Conservation (phyloP, 2,888 invertebrate species). For the Globia sparganii region DNA sequence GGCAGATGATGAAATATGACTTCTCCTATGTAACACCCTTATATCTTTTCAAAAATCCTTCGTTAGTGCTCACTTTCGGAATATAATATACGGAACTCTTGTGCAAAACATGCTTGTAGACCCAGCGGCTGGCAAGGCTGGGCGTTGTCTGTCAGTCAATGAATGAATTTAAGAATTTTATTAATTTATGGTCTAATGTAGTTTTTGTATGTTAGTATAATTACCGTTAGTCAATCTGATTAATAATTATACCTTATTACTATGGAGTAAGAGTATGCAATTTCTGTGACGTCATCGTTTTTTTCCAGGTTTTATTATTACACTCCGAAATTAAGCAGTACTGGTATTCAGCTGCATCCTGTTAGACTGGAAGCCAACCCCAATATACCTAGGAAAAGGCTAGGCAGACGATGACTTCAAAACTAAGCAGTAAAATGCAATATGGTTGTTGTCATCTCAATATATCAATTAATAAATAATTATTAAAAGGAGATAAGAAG, state of each 20-base stretch:
- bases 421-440: not conserved
- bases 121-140: not conserved
- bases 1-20: not conserved
- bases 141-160: not conserved
- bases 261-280: not conserved
- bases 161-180: too few relatives aligned
- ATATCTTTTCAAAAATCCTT: not conserved
- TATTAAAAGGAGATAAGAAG: too few relatives aligned
- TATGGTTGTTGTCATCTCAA: too few relatives aligned
- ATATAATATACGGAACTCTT: not conserved
- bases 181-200: too few relatives aligned
- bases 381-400: too few relatives aligned
- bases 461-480: too few relatives aligned
- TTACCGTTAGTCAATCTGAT: not conserved
- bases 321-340: not conserved
- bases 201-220: not conserved
- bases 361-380: not conserved
- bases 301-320: not conserved
- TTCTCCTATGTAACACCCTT: not conserved
- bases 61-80: not conserved
- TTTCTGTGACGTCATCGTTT: not conserved
- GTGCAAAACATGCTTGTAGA: not conserved
- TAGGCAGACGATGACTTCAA: too few relatives aligned
- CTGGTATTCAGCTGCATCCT: not conserved
- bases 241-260: not conserved